Conservation (phyloP, 2,888 invertebrate genomes). For the Acheta domesticus region DNA sequence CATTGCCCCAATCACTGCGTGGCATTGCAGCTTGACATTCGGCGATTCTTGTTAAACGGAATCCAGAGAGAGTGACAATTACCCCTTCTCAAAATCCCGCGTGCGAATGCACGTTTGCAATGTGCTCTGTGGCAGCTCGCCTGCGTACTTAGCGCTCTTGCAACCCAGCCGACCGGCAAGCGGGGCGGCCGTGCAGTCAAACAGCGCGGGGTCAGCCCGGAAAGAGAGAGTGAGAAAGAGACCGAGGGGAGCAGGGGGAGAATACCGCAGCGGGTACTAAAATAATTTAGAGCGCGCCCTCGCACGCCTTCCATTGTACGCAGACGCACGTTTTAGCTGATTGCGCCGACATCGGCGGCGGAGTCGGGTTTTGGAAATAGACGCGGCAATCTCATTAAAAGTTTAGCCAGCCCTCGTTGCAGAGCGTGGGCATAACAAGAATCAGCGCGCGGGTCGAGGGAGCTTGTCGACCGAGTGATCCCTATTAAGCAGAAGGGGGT, state of each 20-base stretch:
- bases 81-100: no score
- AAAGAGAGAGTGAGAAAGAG: not conserved
- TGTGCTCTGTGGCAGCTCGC: not conserved
- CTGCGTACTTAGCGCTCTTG: not conserved
- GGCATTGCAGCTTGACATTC: no score
- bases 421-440: constrained; percentile 11
- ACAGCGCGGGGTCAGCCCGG: no score
- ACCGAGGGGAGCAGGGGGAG: not conserved
- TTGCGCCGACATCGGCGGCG: not conserved
- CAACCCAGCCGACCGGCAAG: not conserved
- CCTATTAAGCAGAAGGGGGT: no score
- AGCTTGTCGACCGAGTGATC: not conserved
- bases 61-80: no score
- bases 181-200: not conserved
- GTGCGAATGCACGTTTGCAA: no score
- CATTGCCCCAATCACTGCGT: no score
- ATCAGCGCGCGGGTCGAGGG: not conserved
- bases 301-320: not conserved
- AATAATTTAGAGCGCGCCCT: not conserved
- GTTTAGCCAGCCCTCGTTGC: not conserved
- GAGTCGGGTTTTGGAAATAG: constrained; percentile 6
- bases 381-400: constrained; percentile 18
- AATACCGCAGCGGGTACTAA: not conserved
- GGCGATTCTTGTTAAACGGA: no score
- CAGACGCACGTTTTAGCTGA: constrained; percentile 5